Percentiles rank a stretch among this genome's conserved stretches.
These are phyloP conservation scores for Cladopsammia gracilis DNA, from an alignment of 64 coral and sea anemone species.

Conservation along the genomic window DNA sequence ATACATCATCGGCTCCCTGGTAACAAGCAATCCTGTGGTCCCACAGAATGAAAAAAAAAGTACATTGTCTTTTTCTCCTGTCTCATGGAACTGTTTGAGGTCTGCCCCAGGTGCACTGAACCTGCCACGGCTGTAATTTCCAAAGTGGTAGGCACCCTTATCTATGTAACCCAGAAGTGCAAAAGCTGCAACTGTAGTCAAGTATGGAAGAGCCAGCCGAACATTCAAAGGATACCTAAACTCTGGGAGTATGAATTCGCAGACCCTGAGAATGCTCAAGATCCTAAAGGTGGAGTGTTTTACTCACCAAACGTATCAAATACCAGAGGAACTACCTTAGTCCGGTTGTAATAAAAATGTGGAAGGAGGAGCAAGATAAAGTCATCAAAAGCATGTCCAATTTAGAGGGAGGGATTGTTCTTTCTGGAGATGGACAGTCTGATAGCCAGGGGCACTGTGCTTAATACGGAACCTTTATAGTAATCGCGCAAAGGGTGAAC, in stretches of 20 bases:
- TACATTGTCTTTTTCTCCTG: constrained; percentile 26
- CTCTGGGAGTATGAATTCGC: constrained; percentile 21
- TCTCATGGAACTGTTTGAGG: constrained; percentile 16
- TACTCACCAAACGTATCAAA: constrained; percentile 1
- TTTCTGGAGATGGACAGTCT: constrained; percentile 18
- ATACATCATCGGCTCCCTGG: neutral
- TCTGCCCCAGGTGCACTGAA: constrained; percentile 17
- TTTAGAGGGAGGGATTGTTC: constrained; percentile 14
- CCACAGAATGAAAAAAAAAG: constrained; percentile 27
- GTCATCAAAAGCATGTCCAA: neutral
- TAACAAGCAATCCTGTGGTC: neutral
- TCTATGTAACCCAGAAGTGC: constrained; percentile 33
- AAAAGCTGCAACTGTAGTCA: neutral
- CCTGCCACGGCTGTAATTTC: neutral
- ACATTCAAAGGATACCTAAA: neutral
- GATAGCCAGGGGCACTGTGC: constrained; percentile 29
- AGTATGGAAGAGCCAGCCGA: constrained; percentile 14
- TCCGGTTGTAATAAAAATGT: neutral
- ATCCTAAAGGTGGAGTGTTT: constrained; percentile 23
- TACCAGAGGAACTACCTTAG: constrained; percentile 4
- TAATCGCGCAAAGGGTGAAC: constrained; percentile 5
- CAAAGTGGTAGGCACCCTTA: neutral
- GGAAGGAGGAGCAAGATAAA: constrained; percentile 23
- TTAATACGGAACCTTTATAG: constrained; percentile 15
- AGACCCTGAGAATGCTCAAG: constrained; percentile 24